Base-by-base conservation (phyloP, 2,797 vertebrate species). In the Notolepis coatsorum region DNA sequence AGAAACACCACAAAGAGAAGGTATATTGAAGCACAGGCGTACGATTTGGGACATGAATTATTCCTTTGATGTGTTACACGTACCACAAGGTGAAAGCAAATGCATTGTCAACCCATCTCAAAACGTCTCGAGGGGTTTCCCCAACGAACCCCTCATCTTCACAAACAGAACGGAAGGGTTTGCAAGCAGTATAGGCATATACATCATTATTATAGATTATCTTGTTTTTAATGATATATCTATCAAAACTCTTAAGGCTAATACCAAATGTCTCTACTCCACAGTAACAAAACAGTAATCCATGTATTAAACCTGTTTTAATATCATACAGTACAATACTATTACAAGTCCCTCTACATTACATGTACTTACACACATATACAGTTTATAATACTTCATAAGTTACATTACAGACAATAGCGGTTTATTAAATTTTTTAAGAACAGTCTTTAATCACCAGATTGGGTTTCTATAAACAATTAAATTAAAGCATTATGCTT, bases 401-500 rank as follows among this genome's bases (percentile, higher is more conserved):
- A 72, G 63, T 81, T 75, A 84, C 73, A 80, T 73, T 61, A 86
- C 77, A 77, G 75, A 67, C 63, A 64, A 75, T 85, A 71, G 62
- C 51, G 76, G 59, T 58, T 80, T 33, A 74, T 69, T 80, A 66
- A 80, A 88, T 77, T 64, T 84, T 33, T 84, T 81, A 37, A 80
- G n/a, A 91, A 88, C 87, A 88, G 84, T 90, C 80, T 84, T 80
- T 13, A 73, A 74, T 71, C 67, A 76, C 30, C 65, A 54, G 73
- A 63, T 39, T 2, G 71, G 13, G 38, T 58, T 68, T 65, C 27
- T 83, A 84, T 87, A 80, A 87, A 86, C 58, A 1, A 50, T 77
- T n/a, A 84, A 83, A 73, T 82, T 80, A 88, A 88, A 90, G 81
- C 76, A 75, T 77, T 68, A 71, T 82, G 78, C 76, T 82, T 80